Conservation (phyloP, 2,797 vertebrate species). For the Darevskia nairensis region DNA sequence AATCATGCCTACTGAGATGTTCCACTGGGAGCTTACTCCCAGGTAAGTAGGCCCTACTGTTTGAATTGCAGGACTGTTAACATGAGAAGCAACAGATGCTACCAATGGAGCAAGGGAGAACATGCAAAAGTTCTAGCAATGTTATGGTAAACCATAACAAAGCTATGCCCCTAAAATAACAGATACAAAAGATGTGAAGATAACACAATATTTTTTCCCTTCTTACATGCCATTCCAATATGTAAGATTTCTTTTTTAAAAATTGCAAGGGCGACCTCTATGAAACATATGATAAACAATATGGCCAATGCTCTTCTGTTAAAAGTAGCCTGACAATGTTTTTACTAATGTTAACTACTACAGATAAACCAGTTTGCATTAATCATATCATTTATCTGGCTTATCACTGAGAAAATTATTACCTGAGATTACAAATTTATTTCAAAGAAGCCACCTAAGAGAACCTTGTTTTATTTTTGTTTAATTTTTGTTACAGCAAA, state of each 20-base stretch:
- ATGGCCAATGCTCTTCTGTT: rapidly evolving
- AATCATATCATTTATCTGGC: constrained; percentile 13
- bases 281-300: neutral
- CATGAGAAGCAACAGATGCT: no score
- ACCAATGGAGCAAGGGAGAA: no score
- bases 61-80: no score
- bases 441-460: constrained; percentile 47
- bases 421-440: constrained; percentile 54
- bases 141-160: no score
- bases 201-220: neutral
- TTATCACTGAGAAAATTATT: constrained; percentile 53
- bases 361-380: neutral
- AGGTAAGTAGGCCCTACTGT: no score
- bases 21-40: no score
- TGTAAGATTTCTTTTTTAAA: neutral
- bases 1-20: no score
- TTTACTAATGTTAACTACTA: constrained; percentile 28
- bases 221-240: neutral
- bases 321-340: constrained; percentile 13
- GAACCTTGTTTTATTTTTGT: constrained; percentile 48
- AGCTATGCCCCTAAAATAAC: neutral
- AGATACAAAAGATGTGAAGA: neutral
- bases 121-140: no score
- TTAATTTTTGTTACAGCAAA: no score
- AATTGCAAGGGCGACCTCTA: rapidly evolving